Conservation (phyloP, 1,140 invertebrate genomes). For the Episyrphus balteatus region DNA sequence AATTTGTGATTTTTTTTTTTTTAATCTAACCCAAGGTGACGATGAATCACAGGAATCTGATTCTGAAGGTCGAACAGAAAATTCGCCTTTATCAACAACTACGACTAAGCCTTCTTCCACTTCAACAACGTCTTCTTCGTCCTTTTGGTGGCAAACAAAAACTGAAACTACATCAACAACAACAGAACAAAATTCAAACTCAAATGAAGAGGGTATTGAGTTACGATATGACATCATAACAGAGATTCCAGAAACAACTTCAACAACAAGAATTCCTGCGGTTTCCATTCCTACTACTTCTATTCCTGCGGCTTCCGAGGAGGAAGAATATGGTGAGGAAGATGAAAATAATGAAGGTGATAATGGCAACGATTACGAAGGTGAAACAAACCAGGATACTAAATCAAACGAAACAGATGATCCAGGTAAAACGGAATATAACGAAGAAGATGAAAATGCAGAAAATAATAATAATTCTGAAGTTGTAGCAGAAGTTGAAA, state of each 20-base stretch:
- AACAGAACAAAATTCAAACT: not conserved
- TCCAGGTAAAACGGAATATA: not conserved
- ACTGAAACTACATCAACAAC: not conserved
- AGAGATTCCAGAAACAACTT: not conserved
- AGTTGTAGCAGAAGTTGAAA: not conserved
- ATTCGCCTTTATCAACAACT: not conserved
- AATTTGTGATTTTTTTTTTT: too few species aligned
- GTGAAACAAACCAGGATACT: too few species aligned
- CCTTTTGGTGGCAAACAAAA: not conserved
- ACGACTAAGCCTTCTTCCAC: not conserved
- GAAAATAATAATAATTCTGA: not conserved
- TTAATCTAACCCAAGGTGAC: not conserved
- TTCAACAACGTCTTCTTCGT: not conserved
- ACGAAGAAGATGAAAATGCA: not conserved
- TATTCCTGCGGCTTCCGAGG: not conserved
- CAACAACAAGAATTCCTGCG: not conserved
- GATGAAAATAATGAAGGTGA: not conserved
- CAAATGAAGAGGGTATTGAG: too few species aligned
- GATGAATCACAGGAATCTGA: not conserved
- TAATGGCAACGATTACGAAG: not conserved
- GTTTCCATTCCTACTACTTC: not conserved
- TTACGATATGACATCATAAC: not conserved
- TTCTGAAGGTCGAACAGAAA: not conserved
- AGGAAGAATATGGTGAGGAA: not conserved
- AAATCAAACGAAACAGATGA: not conserved